Evolutionary conservation across 2,113 vertebrate genomes (phyloP).

Genomic region (Solenodon paradoxus): DNA sequence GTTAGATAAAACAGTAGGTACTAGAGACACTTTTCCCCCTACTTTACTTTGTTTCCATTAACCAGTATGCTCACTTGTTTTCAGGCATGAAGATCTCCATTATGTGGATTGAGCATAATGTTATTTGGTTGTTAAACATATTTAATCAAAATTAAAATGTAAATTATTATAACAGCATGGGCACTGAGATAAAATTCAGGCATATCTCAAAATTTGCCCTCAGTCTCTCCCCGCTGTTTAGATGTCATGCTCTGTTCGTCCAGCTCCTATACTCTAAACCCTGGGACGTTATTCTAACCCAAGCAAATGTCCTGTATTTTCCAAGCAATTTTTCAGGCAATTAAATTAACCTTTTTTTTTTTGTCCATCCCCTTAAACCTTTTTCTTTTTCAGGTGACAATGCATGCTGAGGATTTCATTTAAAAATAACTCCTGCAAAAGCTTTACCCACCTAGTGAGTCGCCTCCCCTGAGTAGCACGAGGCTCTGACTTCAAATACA

Average conservation of each 20-base stretch:
- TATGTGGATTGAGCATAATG: not conserved
- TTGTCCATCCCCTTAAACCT: not conserved
- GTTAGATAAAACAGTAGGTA: not conserved
- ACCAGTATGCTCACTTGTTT: not conserved
- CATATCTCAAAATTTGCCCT: not conserved
- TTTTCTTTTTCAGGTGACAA: not conserved
- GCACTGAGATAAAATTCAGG: not conserved
- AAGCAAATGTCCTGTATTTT: slow-evolving; percentile 26
- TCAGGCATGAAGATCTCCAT: not conserved
- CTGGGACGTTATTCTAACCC: not conserved
- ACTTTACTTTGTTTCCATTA: not conserved
- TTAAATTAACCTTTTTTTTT: not conserved
- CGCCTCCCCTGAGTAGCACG: not conserved
- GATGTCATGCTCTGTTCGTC: not conserved
- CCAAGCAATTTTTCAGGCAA: not conserved
- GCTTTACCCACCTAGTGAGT: not conserved
- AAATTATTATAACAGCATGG: not conserved
- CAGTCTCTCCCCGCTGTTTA: not conserved
- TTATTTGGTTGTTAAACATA: not conserved
- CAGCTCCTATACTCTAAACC: not conserved
- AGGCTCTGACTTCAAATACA: not conserved
- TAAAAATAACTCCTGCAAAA: slow-evolving; percentile 49
- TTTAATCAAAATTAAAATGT: not conserved
- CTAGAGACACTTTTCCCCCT: not conserved
- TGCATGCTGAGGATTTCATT: slow-evolving; percentile 1